Evolutionary conservation across 1,140 invertebrate genomes (phyloP).

Genomic region (Papilio helenus): DNA sequence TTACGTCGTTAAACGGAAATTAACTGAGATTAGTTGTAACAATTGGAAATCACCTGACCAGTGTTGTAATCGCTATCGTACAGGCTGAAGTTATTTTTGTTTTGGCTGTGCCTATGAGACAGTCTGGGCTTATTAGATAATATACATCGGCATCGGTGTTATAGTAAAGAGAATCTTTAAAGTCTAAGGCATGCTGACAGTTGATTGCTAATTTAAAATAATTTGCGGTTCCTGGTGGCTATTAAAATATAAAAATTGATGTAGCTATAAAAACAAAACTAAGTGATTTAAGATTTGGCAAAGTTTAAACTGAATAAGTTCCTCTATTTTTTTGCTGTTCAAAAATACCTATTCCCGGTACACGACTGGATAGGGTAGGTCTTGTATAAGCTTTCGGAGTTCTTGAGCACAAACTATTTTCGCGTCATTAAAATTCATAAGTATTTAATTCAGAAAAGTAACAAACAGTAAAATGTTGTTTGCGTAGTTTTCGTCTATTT

Average conservation of each 20-base stretch:
- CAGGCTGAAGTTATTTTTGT: conserved; percentile 73
- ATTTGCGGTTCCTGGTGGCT: neutral
- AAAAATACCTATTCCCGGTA: too few species aligned
- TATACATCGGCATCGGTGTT: neutral
- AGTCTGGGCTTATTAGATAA: conserved; percentile 35
- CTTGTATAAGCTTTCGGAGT: neutral
- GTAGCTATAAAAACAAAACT: too few species aligned
- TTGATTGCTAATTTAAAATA: neutral
- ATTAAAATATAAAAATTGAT: neutral
- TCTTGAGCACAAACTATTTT: too few species aligned
- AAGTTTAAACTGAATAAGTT: too few species aligned
- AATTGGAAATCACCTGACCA: conserved; percentile 59
- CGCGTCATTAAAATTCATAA: too few species aligned
- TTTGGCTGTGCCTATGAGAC: conserved; percentile 59
- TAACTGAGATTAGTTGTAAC: conserved; percentile 36
- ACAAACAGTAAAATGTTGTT: too few species aligned
- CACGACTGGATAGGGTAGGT: neutral
- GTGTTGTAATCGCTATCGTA: conserved; percentile 56
- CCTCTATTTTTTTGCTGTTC: too few species aligned
- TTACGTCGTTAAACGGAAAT: conserved; percentile 32
- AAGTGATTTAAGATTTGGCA: too few species aligned
- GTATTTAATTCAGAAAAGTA: too few species aligned
- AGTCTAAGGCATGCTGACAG: neutral
- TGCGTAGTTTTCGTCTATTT: too few species aligned
- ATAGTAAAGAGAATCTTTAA: neutral